Base-by-base conservation (phyloP, 2,888 invertebrate genomes). In the Drosophila planitibia region DNA sequence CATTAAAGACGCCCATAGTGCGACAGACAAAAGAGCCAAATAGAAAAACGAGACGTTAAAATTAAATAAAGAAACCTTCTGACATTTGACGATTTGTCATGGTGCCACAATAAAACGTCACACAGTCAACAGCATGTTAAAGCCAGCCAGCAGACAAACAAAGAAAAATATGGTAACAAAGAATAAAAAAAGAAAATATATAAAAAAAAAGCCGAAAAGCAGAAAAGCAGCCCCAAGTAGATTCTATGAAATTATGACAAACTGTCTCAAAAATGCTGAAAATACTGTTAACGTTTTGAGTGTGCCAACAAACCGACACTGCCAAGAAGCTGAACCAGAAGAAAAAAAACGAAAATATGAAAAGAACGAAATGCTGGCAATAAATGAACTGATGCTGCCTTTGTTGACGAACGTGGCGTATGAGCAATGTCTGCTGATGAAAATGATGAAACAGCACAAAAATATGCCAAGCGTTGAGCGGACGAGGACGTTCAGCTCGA, bases 371-470 rank as follows among this genome's bases (percentile, higher is more conserved):
- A 72, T 52, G 59, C 52, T 44, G 33, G 41, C 66, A 35, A 52
- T 63, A 76, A 70, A 59, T 70, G 74, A 78, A 84, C 74, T 80
- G 70, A 69, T 68, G 75, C 81, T 81, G 68, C 71, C 64, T 89
- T 87, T 85, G 88, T 89, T 82, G 82, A 77, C 80, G 68, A 82
- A 84, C 81, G 84, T 86, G 89, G 86, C 91, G 84, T 89, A 86
- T 86, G 85, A 86, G 87, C 77, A 87, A 87, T 78, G 88, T 77
- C 84, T 81, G 89, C 65, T 84, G 87, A 79, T 82, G 91, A 90
- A 90, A 83, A 91, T 88, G 91, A 90, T 90, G 89, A 91, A 91
- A 82, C 90, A 87, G 91, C 91, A 91, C 60, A 89, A 84, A 85
- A 82, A 87, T 85, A 74, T 81, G 87, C 76, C 87, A 90, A 74